Evolutionary conservation across 2,113 vertebrate genomes (phyloP).

Genomic region (Nipponia nippon): DNA sequence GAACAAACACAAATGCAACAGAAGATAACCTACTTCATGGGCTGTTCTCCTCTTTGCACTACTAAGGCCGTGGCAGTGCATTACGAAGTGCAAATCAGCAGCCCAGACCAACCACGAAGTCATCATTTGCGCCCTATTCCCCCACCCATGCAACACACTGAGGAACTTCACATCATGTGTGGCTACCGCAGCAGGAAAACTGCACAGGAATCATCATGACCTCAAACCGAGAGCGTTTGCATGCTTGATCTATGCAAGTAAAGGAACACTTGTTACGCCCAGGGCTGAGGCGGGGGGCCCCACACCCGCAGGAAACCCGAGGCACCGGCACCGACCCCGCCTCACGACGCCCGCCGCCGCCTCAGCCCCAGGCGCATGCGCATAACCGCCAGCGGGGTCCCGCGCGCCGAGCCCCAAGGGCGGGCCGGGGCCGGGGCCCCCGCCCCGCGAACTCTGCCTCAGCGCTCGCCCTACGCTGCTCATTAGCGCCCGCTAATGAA

Average conservation of each 20-base stretch:
- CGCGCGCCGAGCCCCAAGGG: background rate
- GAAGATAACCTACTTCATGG: rapidly evolving
- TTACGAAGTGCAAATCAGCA: rapidly evolving
- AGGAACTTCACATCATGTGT: rapidly evolving
- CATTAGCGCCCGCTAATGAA: background rate
- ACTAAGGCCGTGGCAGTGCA: rapidly evolving
- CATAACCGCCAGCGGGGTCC: background rate
- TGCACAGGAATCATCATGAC: rapidly evolving
- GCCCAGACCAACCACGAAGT: background rate
- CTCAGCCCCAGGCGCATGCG: background rate
- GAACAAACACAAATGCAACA: background rate
- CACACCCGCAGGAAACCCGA: rapidly evolving
- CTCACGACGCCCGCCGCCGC: background rate
- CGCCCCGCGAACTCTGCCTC: too few relatives aligned
- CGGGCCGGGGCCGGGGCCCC: too few relatives aligned
- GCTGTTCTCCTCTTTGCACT: background rate
- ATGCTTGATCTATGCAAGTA: rapidly evolving
- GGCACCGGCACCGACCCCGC: too few relatives aligned
- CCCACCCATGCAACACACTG: rapidly evolving
- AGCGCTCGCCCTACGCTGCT: too few relatives aligned
- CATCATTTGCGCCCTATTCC: rapidly evolving
- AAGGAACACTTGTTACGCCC: rapidly evolving
- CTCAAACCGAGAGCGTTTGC: rapidly evolving
- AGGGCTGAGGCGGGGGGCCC: rapidly evolving
- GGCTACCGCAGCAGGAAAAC: background rate